phyloP scores from a whole-genome alignment of 2,113 vertebrate species.

The Protomyctophum bolini region DNA sequence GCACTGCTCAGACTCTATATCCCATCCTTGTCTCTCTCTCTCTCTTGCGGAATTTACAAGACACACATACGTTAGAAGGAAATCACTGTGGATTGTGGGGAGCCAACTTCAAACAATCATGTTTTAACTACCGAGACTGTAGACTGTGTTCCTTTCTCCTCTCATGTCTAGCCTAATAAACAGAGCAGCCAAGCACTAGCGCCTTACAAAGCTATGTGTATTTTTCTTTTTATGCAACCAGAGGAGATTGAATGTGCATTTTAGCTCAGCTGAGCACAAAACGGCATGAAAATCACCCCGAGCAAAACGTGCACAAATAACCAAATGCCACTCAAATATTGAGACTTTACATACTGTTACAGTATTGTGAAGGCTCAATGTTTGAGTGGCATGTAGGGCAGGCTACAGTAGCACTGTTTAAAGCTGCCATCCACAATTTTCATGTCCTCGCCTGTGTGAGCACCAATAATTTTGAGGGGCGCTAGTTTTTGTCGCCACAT shows the following conservation, averaged over 20 bases:
- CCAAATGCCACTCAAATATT: rapidly evolving
- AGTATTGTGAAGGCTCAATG: too few relatives aligned
- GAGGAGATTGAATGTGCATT: background rate
- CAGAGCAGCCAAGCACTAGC: conserved; percentile 39
- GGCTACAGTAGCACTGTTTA: background rate
- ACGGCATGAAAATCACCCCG: background rate
- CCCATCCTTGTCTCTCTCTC: background rate
- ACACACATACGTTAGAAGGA: conserved; percentile 36
- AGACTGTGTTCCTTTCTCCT: conserved; percentile 23
- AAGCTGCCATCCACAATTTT: background rate
- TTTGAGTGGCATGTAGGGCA: too few relatives aligned
- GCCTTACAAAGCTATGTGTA: conserved; percentile 12
- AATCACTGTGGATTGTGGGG: conserved; percentile 50
- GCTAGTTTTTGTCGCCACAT: too few relatives aligned
- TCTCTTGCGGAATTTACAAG: conserved; percentile 41
- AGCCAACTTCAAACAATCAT: conserved; percentile 38
- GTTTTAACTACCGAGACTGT: conserved; percentile 30
- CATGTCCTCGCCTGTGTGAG: too few relatives aligned
- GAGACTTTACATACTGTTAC: background rate
- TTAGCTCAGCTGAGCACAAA: conserved; percentile 4
- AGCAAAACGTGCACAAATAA: background rate
- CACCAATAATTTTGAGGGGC: too few relatives aligned
- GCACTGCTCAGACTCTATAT: background rate
- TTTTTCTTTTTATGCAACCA: conserved; percentile 24
- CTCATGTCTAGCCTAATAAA: conserved; percentile 48